Percentiles rank a stretch among this genome's conserved stretches.
Evolutionary conservation across 2,113 vertebrate species (phyloP).

Genomic region (Centropus unirufus): DNA sequence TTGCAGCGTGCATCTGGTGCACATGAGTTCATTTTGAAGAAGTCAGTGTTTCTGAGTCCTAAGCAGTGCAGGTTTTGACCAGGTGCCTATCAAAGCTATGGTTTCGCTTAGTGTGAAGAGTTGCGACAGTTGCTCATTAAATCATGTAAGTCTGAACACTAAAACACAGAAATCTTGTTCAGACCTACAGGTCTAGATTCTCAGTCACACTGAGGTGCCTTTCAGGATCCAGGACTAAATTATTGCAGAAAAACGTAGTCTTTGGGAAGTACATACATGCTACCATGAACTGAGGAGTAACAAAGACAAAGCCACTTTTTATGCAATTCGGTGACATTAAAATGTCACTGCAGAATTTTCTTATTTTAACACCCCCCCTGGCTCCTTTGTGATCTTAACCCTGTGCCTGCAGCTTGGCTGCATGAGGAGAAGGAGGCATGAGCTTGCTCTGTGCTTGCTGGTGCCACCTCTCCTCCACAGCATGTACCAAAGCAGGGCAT

Average conservation of each 20-base stretch:
- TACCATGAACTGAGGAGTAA: not conserved
- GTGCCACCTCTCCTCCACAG: not conserved
- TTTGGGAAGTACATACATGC: not conserved
- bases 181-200: not conserved
- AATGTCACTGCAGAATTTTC: not conserved
- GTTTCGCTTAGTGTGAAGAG: not conserved
- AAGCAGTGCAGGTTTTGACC: not conserved
- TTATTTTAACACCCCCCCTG: not conserved
- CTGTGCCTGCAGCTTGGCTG: not conserved
- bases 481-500: not conserved
- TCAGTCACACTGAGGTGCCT: not conserved
- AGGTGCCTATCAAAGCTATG: not conserved
- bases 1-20: not conserved
- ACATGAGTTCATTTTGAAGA: not conserved
- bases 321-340: not conserved
- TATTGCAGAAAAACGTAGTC: not conserved
- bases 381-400: not conserved
- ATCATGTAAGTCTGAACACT: not conserved
- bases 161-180: not conserved
- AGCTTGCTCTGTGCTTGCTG: not conserved
- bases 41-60: not conserved
- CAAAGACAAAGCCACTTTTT: not conserved
- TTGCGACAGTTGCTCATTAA: not conserved
- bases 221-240: not conserved
- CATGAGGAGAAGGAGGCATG: not conserved